Base-by-base conservation (phyloP, 1,140 invertebrate species). In the Tetramorium parvispinum region DNA sequence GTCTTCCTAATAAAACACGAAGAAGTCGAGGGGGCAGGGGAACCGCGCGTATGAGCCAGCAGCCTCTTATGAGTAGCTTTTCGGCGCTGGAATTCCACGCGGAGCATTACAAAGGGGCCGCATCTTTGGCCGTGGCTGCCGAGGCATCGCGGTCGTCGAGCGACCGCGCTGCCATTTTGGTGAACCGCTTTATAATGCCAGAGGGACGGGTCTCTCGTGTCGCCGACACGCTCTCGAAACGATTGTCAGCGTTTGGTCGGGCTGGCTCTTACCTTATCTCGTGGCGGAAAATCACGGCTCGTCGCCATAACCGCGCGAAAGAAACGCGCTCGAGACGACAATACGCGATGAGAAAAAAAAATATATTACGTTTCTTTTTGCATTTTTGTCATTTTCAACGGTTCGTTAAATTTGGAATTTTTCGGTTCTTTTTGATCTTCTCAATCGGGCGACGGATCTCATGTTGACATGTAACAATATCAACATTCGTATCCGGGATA, bases 1-100 rank as follows among this genome's bases (percentile, higher is more conserved):
- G 85, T 86, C 89, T 81, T 89, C 75, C 87, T 71, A 93, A 93
- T 93, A 93, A 93, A 93, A 93, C 91, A 92, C 89, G 73, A 77
- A 59, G 63, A 61, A 85, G 46, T 24, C 40, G 8, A 21, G 73
- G 57, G 24, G 24, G 10, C 2, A 21, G 27, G 18, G 55, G 16
- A 40, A 3, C n/a, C n/a, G 55, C 53, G 85, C 79, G 59, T 90
- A 89, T 87, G 24, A 79, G 43, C 77, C 71, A 87, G 75, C 71
- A 71, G 77, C 18, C 81, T 70, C 59, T 83, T 88, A 91, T 88
- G 89, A 88, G 83, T 91, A 89, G 89, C 88, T 91, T 90, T 93
- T 88, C 91, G 92, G 32, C 82, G 88, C 61, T 91, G 88, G 90
- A 92, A 92, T 93, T 92, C 91, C 83, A 82, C 86, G 83, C 82